A percentile compares a stretch with the other conserved stretches of the same genome.
Conservation (phyloP, 2,888 invertebrate genomes). For the Mongoloraphidia duomilia region DNA sequence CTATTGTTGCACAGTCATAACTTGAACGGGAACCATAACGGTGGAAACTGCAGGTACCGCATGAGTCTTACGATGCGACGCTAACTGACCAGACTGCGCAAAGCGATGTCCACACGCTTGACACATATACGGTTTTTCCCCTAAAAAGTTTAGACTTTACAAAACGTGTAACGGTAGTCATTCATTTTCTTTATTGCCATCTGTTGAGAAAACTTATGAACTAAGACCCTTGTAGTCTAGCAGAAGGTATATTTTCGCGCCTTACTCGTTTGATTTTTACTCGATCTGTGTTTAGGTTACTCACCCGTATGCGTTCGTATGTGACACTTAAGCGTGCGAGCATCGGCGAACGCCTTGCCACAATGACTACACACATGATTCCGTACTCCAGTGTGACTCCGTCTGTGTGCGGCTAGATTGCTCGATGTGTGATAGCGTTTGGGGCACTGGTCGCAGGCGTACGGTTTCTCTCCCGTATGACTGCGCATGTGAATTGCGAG, state of each 20-base stretch:
- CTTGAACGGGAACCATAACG: too few relatives aligned
- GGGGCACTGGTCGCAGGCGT: constrained; percentile 2
- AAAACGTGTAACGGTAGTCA: too few relatives aligned
- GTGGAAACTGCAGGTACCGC: too few relatives aligned
- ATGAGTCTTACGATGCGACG: constrained; percentile 24
- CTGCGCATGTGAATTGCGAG: constrained; percentile 26
- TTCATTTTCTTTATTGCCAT: too few relatives aligned
- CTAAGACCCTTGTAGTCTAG: too few relatives aligned
- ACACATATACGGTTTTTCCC: constrained; percentile 26
- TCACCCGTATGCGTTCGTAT: constrained; percentile 24
- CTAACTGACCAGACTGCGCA: constrained; percentile 26
- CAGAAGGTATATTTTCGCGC: too few relatives aligned
- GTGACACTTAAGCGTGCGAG: constrained; percentile 25
- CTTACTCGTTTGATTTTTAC: too few relatives aligned
- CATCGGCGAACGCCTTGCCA: constrained; percentile 25
- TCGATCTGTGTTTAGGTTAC: too few relatives aligned
- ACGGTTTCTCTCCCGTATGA: constrained; percentile 21
- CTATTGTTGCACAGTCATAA: too few relatives aligned
- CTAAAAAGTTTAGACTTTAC: background rate
- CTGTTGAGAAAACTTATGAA: too few relatives aligned
- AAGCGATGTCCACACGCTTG: constrained; percentile 21
- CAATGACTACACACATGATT: constrained; percentile 25
- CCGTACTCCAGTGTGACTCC: constrained; percentile 24
- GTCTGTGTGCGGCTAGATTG: constrained; percentile 25
- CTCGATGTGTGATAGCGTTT: constrained; percentile 24